Conservation (phyloP, 2,888 invertebrate genomes). For the Ormyrus thymus region DNA sequence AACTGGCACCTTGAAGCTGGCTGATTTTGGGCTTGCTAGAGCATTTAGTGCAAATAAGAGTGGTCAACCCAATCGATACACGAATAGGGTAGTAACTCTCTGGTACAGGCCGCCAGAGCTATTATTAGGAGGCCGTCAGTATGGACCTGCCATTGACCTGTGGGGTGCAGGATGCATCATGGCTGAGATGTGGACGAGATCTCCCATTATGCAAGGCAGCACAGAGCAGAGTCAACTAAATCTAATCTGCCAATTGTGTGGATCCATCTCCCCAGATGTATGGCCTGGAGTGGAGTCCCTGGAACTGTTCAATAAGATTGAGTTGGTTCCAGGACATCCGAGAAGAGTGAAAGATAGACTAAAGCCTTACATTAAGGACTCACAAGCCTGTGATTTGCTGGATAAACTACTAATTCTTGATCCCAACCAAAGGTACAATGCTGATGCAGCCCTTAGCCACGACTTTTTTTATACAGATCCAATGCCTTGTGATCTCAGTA, state of each 20-base stretch:
- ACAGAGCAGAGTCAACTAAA: conserved; percentile 96
- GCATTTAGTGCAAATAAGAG: conserved; percentile 91
- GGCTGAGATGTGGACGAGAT: conserved; percentile 98
- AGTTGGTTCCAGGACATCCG: conserved; percentile 88
- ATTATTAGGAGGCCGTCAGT: conserved; percentile 89
- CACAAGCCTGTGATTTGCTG: conserved; percentile 90
- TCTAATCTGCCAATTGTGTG: conserved; percentile 94
- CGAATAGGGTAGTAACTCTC: conserved; percentile 96
- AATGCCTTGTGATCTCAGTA: conserved; percentile 90
- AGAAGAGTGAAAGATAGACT: conserved; percentile 82
- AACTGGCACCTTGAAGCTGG: conserved; percentile 92
- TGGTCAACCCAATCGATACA: conserved; percentile 88
- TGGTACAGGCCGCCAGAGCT: conserved; percentile 89
- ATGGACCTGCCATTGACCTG: conserved; percentile 95
- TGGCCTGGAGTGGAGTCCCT: conserved; percentile 94
- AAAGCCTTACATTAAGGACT: conserved; percentile 91
- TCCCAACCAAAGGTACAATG: conserved; percentile 88
- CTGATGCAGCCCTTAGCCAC: conserved; percentile 93
- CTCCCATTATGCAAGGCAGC: conserved; percentile 93
- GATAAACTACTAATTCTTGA: conserved; percentile 92
- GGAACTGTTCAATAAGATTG: conserved; percentile 89
- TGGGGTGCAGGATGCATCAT: conserved; percentile 98
- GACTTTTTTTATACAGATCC: conserved; percentile 99
- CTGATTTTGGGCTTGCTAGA: conserved; percentile 96
- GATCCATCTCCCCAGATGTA: conserved; percentile 91